A percentile compares a stretch with the other conserved stretches of the same genome.
Evolutionary conservation across 2,888 invertebrate genomes (phyloP).

Genomic region (Chymomyza procnemis): DNA sequence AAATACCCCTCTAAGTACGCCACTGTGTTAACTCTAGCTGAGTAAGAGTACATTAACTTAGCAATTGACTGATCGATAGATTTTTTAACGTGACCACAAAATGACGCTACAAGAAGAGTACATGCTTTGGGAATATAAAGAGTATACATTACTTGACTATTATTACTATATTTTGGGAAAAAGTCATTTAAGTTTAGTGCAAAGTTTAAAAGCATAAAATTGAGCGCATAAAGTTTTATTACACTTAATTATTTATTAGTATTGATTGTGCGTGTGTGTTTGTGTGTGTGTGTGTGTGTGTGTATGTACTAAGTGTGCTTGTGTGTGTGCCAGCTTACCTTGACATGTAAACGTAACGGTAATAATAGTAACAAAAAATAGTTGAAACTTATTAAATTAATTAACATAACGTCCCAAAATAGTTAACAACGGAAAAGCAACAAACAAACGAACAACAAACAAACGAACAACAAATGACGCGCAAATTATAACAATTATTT

Average conservation of each 20-base stretch:
- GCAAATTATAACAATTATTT: slow-evolving; percentile 52
- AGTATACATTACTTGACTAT: slow-evolving; percentile 17
- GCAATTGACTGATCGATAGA: no score
- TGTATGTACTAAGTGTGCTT: background rate
- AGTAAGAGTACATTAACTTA: no score
- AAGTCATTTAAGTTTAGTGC: slow-evolving; percentile 35
- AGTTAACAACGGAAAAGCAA: slow-evolving; percentile 7
- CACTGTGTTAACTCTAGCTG: no score
- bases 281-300: slow-evolving; percentile 3
- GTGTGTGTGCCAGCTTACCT: slow-evolving; percentile 43
- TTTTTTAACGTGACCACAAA: no score
- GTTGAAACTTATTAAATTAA: slow-evolving; percentile 51
- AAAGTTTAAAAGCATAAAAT: slow-evolving; percentile 49
- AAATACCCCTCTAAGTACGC: no score
- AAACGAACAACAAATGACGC: slow-evolving; percentile 20
- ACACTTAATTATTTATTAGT: slow-evolving; percentile 46
- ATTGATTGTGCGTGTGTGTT: slow-evolving; percentile 32
- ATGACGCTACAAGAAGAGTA: no score
- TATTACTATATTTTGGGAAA: slow-evolving; percentile 19
- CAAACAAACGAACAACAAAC: slow-evolving; percentile 4
- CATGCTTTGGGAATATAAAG: background rate
- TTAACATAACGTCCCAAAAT: slow-evolving; percentile 29
- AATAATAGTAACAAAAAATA: slow-evolving; percentile 27
- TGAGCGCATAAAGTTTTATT: slow-evolving; percentile 34
- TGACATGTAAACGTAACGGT: slow-evolving; percentile 52